phyloP scores from a whole-genome alignment of 2,888 invertebrate genomes.

The Ctenicera cuprea region DNA sequence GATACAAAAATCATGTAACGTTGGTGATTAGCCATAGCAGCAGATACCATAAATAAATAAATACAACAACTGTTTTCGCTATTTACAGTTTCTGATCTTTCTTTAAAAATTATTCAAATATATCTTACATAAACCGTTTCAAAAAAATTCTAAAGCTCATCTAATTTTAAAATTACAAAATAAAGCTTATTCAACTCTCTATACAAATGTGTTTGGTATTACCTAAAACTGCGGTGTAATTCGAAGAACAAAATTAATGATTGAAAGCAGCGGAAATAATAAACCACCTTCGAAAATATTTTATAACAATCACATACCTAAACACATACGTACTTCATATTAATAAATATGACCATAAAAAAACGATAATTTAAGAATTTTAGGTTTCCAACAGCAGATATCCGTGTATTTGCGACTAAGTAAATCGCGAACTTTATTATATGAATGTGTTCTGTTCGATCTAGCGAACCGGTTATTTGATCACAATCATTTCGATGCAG shows the following conservation, averaged over 20 bases:
- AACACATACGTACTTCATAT: conserved; percentile 20
- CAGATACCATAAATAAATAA: no score
- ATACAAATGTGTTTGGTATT: no score
- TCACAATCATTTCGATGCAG: neutral
- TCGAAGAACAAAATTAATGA: conserved; percentile 6
- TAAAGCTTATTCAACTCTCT: no score
- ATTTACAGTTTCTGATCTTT: no score
- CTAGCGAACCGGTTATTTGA: conserved; percentile 12
- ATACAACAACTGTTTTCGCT: no score
- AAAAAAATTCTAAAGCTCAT: no score
- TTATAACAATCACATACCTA: conserved; percentile 16
- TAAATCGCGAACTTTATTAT: neutral
- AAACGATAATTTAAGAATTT: neutral
- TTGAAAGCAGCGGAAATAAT: conserved; percentile 15
- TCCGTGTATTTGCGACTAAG: neutral
- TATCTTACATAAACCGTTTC: no score
- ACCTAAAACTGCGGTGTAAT: neutral
- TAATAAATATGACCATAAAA: conserved; percentile 23
- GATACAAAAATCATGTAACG: no score
- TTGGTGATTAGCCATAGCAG: no score
- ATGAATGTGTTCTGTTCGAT: neutral
- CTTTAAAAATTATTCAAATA: no score
- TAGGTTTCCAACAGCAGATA: neutral
- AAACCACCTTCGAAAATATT: conserved; percentile 15
- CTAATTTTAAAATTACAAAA: no score